Evolutionary conservation across 2,797 vertebrate genomes (phyloP).

Genomic region (Sebastes diploproa): DNA sequence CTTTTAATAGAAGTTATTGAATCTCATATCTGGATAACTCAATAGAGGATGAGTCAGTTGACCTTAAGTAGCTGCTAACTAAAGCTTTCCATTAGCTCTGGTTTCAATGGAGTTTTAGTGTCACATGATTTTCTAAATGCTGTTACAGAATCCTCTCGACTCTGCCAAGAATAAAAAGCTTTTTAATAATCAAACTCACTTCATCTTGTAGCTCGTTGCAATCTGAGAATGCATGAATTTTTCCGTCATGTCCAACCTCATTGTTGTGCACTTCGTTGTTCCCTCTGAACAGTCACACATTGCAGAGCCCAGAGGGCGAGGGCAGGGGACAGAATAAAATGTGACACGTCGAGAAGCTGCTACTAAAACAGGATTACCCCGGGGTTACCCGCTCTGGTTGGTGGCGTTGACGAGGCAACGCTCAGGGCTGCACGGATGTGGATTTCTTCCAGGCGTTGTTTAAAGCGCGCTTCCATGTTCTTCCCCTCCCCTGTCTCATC

Average conservation of each 20-base stretch:
- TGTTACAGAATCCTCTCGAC: not conserved
- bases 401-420: not conserved
- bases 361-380: not conserved
- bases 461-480: not conserved
- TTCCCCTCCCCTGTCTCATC: not conserved
- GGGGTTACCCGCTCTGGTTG: not conserved
- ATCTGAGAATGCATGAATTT: not conserved
- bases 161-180: not conserved
- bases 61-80: not conserved
- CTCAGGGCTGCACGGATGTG: not conserved
- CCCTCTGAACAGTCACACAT: not conserved
- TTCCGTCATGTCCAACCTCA: too few relatives aligned
- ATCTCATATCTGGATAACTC: not conserved
- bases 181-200: not conserved
- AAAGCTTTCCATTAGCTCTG: not conserved
- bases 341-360: not conserved
- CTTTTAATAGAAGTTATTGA: not conserved
- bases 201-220: not conserved
- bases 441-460: not conserved
- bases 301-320: not conserved
- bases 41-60: conserved; percentile 1
- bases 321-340: not conserved
- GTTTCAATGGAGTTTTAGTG: not conserved
- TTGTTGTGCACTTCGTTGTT: not conserved
- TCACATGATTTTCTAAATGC: not conserved